phyloP scores from a whole-genome alignment of 2,113 vertebrate genomes.

The Actenoides hombroni region DNA sequence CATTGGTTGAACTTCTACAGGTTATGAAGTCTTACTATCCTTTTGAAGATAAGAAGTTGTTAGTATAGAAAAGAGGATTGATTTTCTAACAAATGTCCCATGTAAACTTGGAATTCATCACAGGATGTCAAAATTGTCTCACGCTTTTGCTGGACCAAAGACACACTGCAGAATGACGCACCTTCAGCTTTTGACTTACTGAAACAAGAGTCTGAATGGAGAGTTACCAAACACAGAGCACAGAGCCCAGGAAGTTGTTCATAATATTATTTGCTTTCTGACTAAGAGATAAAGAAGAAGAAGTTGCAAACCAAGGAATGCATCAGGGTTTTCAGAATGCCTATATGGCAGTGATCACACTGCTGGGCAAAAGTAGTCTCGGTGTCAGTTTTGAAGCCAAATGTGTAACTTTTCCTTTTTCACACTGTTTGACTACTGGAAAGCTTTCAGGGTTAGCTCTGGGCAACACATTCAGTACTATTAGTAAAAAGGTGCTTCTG shows the following conservation, averaged over 20 bases:
- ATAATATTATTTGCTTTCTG: neutral
- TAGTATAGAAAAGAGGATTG: neutral
- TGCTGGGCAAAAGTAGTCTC: neutral
- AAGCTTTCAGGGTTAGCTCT: neutral
- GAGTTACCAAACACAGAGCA: neutral
- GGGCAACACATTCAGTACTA: neutral
- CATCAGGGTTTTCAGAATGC: neutral
- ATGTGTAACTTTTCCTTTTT: neutral
- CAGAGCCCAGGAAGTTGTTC: neutral
- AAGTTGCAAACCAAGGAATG: neutral
- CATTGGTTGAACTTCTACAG: neutral
- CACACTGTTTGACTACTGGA: neutral
- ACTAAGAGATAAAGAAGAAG: neutral
- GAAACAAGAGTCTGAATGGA: neutral
- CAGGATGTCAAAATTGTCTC: neutral
- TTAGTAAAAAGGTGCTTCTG: neutral
- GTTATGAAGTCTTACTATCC: neutral
- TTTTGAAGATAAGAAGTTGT: neutral
- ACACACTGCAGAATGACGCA: neutral
- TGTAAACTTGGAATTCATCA: neutral
- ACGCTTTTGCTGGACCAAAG: neutral
- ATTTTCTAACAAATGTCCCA: neutral
- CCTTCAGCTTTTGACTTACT: neutral
- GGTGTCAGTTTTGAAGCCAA: neutral
- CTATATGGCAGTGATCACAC: neutral